These are phyloP conservation scores for Sylvicola fuscatus DNA, from an alignment of 2,888 invertebrate genomes.

Conservation along the genomic window DNA sequence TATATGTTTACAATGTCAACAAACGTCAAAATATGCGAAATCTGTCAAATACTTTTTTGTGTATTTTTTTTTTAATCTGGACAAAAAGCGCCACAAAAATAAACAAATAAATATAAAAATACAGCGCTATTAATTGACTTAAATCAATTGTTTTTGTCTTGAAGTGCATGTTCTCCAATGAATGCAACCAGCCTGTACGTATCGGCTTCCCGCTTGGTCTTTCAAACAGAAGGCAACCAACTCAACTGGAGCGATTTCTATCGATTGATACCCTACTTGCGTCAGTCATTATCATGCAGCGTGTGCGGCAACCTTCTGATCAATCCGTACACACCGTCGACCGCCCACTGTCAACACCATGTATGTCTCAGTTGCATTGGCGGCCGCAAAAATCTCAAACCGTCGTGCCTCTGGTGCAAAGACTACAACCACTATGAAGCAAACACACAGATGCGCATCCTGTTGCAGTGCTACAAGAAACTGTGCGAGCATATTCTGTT, in stretches of 20 bases:
- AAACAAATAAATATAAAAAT: no score
- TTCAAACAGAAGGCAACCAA: constrained; percentile 27
- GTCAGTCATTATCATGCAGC: constrained; percentile 73
- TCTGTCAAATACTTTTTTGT: no score
- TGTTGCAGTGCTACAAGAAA: constrained; percentile 75
- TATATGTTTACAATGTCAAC: no score
- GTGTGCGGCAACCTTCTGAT: constrained; percentile 69
- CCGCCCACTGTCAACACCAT: constrained; percentile 69
- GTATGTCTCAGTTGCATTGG: constrained; percentile 71
- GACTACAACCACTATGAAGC: constrained; percentile 65
- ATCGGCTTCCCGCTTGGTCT: constrained; percentile 15
- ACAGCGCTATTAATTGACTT: no score
- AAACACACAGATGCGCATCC: constrained; percentile 58
- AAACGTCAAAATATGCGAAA: no score
- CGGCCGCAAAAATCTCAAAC: constrained; percentile 65
- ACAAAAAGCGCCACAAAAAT: no score
- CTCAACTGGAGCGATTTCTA: constrained; percentile 54
- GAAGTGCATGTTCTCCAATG: constrained; percentile 12
- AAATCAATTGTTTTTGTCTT: no score
- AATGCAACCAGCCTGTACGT: constrained; percentile 17
- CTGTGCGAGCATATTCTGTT: constrained; percentile 66
- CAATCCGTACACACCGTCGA: constrained; percentile 61
- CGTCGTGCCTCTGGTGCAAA: constrained; percentile 68
- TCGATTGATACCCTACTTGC: constrained; percentile 61
- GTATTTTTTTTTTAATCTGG: no score